Evolutionary conservation across 2,888 invertebrate species (phyloP).

Genomic region (Augiades crinisus): DNA sequence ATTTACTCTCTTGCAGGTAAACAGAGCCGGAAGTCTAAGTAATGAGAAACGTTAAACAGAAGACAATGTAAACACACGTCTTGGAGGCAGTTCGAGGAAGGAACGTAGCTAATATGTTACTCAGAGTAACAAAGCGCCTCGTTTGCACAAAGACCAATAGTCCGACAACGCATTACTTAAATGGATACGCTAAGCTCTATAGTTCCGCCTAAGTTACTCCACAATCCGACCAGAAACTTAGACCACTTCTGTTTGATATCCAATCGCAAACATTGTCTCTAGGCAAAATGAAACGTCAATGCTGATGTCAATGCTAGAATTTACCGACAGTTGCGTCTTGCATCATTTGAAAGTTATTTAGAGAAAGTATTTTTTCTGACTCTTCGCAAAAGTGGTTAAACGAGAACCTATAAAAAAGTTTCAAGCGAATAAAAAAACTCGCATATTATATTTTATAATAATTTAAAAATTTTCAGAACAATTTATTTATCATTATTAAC

Average conservation of each 20-base stretch:
- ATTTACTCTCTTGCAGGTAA: not conserved
- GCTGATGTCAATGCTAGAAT: conserved; percentile 40
- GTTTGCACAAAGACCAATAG: conserved; percentile 75
- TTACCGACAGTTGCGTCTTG: not conserved
- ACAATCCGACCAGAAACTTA: conserved; percentile 70
- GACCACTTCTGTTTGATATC: conserved; percentile 63
- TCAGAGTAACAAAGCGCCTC: conserved; percentile 65
- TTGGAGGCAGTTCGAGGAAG: conserved; percentile 26
- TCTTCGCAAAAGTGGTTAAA: too few species aligned
- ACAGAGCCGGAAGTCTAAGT: conserved; percentile 15
- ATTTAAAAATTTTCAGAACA: too few species aligned
- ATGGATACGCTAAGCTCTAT: conserved; percentile 69
- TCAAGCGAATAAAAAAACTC: too few species aligned
- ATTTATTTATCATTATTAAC: too few species aligned
- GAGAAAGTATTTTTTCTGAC: too few species aligned
- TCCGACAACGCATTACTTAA: conserved; percentile 78
- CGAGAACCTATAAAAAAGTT: too few species aligned
- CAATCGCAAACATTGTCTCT: conserved; percentile 60
- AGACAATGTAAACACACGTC: conserved; percentile 3
- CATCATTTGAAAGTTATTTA: too few species aligned
- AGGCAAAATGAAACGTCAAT: conserved; percentile 57
- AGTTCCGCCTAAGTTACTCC: conserved; percentile 67
- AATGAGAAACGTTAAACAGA: conserved; percentile 2
- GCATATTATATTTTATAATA: too few species aligned
- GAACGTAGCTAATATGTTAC: conserved; percentile 59